Percentiles rank a stretch among this genome's conserved stretches.
These are phyloP conservation scores for Clamator glandarius DNA, from an alignment of 2,797 vertebrate genomes.

Conservation along the genomic window DNA sequence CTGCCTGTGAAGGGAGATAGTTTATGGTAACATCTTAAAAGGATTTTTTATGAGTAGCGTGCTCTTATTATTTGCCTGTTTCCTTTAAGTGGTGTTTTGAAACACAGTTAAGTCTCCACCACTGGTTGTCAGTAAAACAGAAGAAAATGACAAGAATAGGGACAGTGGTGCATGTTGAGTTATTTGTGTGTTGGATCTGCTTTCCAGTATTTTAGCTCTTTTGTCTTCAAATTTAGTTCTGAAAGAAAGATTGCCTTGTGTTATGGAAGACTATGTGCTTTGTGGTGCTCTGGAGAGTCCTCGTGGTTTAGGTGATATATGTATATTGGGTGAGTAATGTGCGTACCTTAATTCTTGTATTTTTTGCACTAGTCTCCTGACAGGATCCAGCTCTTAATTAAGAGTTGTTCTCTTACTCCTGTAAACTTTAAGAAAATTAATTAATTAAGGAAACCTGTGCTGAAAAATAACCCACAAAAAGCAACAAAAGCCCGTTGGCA, in stretches of 20 bases:
- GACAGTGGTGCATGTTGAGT: background rate
- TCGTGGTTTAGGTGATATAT: background rate
- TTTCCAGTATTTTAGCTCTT: background rate
- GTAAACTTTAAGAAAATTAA: constrained; percentile 11
- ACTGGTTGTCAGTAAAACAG: background rate
- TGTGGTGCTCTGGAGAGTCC: background rate
- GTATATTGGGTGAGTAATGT: background rate
- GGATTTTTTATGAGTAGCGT: background rate
- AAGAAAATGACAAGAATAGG: background rate
- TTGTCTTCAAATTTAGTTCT: background rate
- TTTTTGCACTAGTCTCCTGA: background rate
- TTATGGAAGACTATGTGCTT: background rate
- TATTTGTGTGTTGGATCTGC: background rate
- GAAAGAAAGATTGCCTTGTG: background rate
- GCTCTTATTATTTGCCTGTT: background rate
- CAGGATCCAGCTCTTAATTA: background rate
- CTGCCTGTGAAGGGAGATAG: background rate
- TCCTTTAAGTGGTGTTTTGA: background rate
- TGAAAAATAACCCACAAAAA: background rate
- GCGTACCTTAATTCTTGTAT: background rate
- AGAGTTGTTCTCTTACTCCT: background rate
- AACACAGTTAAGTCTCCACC: background rate
- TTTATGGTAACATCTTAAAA: background rate
- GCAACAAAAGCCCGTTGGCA: background rate
- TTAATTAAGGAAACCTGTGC: background rate